Evolutionary conservation across 2,888 invertebrate species (phyloP), one percentile per base, ranked within the genome.

Genomic region (Luperina testacea): DNA sequence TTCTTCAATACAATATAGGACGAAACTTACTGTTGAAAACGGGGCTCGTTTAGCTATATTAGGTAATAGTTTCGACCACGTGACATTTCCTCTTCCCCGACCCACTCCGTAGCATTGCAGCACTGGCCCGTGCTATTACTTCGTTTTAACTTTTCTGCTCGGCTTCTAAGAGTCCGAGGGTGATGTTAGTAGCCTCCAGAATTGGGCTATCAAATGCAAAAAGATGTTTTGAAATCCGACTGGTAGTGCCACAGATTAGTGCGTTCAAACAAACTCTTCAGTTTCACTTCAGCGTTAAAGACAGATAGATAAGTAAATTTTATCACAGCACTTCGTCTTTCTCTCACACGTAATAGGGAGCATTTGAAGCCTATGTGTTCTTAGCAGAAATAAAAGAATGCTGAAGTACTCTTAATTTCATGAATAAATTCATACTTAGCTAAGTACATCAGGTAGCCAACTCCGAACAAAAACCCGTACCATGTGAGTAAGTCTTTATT

Each of bases 401-500:
- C 32, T 24, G 24, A 8, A 70, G 1, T 32, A 53, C 57, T 38
- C 3, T 71, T 59, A 71, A 0, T 59, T 71, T 71, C 7, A 59
- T 61, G 20, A 71, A 13, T 45, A 59, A 45, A 32, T 17, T 17
- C 13, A 57, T 24, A 24, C 15, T 48, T 32, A 24, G 5, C 38
- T 17, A 53, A 42, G 13, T 59, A 77, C 38, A 61, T 68, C 13
- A 27, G 53, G 6, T 53, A 38, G 32, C 13, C n/a, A 57, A 17
- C 17, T 45, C 48, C 15, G 4, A 72, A 48, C 17, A 72, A 42
- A 81, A 72, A 24, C 13, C 59, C 24, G 38, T 17, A 32, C 15
- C 48, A 57, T n/a, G 45, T 20, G 8, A 15, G n/a, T 38, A n/a
- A 67, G 48, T 15, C 48, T 74, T 42, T 84, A 72, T 74, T 78